Evolutionary conservation across 2,888 invertebrate genomes (phyloP).

Genomic region (Conus canariensis): DNA sequence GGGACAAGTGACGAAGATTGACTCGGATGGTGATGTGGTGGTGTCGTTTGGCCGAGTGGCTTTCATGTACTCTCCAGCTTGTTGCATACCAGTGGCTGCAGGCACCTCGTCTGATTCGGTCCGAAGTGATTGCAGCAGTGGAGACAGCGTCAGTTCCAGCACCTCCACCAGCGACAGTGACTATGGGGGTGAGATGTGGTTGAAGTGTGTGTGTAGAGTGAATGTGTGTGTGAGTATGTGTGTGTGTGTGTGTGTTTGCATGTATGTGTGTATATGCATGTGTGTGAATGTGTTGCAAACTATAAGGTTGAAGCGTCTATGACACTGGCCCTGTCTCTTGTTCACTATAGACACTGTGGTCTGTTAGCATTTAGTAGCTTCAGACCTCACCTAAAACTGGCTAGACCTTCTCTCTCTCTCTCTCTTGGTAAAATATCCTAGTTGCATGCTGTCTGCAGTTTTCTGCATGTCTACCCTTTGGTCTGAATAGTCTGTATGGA

Average conservation of each 20-base stretch:
- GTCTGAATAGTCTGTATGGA: no score
- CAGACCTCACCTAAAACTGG: no score
- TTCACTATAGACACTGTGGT: no score
- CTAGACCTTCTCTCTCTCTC: no score
- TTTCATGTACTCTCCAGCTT: slow-evolving; percentile 37
- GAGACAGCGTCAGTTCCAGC: background rate
- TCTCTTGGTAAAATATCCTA: no score
- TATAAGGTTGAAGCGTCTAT: background rate
- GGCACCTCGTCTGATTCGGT: slow-evolving; percentile 1
- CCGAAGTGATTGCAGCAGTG: no score
- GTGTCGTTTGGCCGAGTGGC: slow-evolving; percentile 37
- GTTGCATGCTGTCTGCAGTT: no score
- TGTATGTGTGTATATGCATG: background rate
- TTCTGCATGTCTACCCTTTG: no score
- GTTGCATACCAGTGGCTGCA: slow-evolving; percentile 12
- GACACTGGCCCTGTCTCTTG: no score
- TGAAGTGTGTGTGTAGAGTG: background rate
- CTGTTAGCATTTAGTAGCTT: no score
- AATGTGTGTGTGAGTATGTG: background rate
- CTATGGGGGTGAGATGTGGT: slow-evolving; percentile 11
- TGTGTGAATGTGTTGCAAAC: no score
- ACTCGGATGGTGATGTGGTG: slow-evolving; percentile 39
- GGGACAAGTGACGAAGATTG: slow-evolving; percentile 45
- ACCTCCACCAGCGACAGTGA: background rate
- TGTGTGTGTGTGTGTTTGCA: background rate